Evolutionary conservation across 2,888 invertebrate species (phyloP), one percentile per base, ranked within the genome.

Genomic region (Eurytoma californica): DNA sequence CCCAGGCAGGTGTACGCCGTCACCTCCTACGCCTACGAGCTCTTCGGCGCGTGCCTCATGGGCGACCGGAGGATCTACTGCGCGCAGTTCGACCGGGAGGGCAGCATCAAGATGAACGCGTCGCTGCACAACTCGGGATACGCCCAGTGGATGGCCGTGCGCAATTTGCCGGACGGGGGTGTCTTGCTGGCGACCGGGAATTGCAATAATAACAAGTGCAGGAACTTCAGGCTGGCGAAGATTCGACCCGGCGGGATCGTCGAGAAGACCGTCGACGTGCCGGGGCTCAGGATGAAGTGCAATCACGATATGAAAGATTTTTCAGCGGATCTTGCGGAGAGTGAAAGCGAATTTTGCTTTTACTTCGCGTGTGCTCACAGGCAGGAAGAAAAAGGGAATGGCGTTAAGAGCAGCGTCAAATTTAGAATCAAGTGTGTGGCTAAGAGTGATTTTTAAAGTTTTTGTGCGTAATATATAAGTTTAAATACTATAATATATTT

Each of bases 31-130:
- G 18, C 72, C 0, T 53, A 72, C 47, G 78, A 72, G 14, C 13
- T 75, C 4, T 81, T 58, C 12, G 78, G 72, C 0, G 57, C 78
- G n/a, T 81, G 80, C n/a, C 13, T 81, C 20, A 72, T 74, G 66
- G 77, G 72, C 0, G 39, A 72, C 7, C 47, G 47, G 14, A 74
- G 28, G 20, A 51, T 74, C 14, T 63, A 72, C 13, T 80, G 80
- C 18, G 77, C 77, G 0, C 77, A 78, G 14, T 75, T 80, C 47
- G 77, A 80, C 16, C 70, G 18, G 3, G 13, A 39, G 14, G 72
- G 61, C 0, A 47, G 65, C 7, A 53, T 72, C 18, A 60, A 47
- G 39, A 49, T 81, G 68, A 75, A 78, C 58, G 72, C 80, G 1
- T 68, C 67, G 0, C 3, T 78, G 61, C 24, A 12, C n/a, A 18